These are phyloP conservation scores for Psilanteris sp. DNA, from an alignment of 1,140 invertebrate genomes.

Conservation along the genomic window DNA sequence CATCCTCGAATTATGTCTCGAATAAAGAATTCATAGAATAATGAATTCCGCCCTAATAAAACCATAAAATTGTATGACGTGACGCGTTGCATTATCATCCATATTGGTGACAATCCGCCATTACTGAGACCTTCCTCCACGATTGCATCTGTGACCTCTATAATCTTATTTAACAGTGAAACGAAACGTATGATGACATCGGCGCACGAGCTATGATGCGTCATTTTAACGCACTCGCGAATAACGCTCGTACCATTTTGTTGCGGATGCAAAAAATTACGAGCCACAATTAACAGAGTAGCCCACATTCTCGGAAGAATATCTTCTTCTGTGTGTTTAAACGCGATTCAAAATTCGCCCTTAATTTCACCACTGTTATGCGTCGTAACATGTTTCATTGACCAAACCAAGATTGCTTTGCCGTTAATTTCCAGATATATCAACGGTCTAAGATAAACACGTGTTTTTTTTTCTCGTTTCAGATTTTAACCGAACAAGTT, in stretches of 20 bases:
- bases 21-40: slow-evolving; percentile 59
- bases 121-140: slow-evolving; percentile 62
- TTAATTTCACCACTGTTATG: too few relatives aligned
- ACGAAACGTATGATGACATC: slow-evolving; percentile 65
- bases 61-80: slow-evolving; percentile 63
- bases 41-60: slow-evolving; percentile 67
- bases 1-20: slow-evolving; percentile 46
- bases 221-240: slow-evolving; percentile 55
- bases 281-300: slow-evolving; percentile 16
- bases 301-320: slow-evolving; percentile 17
- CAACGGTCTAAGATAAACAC: too few relatives aligned
- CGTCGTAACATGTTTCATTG: too few relatives aligned
- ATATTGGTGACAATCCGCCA: slow-evolving; percentile 65
- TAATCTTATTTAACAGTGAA: slow-evolving; percentile 65
- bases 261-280: slow-evolving; percentile 47
- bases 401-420: too few relatives aligned
- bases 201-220: slow-evolving; percentile 50
- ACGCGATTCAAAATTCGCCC: too few relatives aligned
- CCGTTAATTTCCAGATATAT: too few relatives aligned
- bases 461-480: too few relatives aligned
- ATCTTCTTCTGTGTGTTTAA: too few relatives aligned
- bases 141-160: slow-evolving; percentile 65
- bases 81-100: slow-evolving; percentile 62
- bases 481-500: too few relatives aligned
- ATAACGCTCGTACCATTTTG: slow-evolving; percentile 38